Evolutionary conservation across 2,113 vertebrate species (phyloP), one percentile per base, ranked within the genome.

Genomic region (Ammodytes dubius): DNA sequence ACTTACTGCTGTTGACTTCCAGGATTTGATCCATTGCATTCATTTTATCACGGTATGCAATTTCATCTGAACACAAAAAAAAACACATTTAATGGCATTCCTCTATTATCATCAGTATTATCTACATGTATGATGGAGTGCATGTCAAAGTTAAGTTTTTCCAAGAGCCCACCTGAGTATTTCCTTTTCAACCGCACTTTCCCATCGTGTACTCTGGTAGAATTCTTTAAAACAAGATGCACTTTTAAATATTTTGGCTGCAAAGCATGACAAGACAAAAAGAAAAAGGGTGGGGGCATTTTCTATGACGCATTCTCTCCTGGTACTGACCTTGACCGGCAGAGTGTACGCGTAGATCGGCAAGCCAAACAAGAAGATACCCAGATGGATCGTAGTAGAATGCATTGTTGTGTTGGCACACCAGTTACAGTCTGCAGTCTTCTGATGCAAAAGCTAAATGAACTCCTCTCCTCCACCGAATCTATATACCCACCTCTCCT

Each of bases 21-120:
- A 95, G 87, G 79, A 96, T 95, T 82, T 87, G 91, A 87, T 96
- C 95, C 95, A 95, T 96, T 13, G 89, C 83, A 13, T 83, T 95
- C 67, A 94, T 91, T 13, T 95, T 88, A 7, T 93, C 89, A 11
- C 17, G 74, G 9, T 88, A 85, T 45, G 68, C 0, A 7, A 81
- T 35, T 87, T 93, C 92, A 77, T 88, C 91, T 93, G 42, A 57
- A 78, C 8, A 58, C 10, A 82, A 73, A 76, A 53, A 64, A 59
- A 76, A 17, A 52, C 6, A 15, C 7, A 58, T 70, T 37, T 37
- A 71, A 59, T 3, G n/a, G 3, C 15, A 6, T 7, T 60, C 4
- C 4, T 47, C 7, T 40, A n/a, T 11, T 46, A 52, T 52, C 11
- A 60, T 5, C n/a, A 42, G 2, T 43, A 19, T 11, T n/a, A 56